These are phyloP conservation scores for Mayetiola destructor DNA, from an alignment of 2,888 invertebrate species.

Conservation along the genomic window DNA sequence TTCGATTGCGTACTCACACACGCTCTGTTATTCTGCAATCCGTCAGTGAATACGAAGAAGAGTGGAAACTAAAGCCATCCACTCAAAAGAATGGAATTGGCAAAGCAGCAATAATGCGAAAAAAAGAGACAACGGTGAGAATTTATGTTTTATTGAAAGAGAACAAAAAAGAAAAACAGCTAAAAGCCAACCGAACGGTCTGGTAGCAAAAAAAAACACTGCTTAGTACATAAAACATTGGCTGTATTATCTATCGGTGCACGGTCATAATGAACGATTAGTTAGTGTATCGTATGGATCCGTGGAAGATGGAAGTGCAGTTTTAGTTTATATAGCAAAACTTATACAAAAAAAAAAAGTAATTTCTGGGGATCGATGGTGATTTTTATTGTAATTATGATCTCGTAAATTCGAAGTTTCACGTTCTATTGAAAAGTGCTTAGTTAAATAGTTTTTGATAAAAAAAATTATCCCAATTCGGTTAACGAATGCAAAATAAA, in stretches of 20 bases:
- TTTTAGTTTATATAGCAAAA: background rate
- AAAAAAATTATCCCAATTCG: too few species aligned
- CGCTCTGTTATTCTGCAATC: background rate
- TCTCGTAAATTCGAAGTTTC: too few species aligned
- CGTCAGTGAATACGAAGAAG: background rate
- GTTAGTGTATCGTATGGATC: constrained; percentile 5
- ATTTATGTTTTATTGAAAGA: too few species aligned
- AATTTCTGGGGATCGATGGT: too few species aligned
- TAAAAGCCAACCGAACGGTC: background rate
- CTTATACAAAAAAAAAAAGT: too few species aligned
- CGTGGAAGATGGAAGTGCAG: constrained; percentile 9
- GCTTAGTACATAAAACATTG: constrained; percentile 9
- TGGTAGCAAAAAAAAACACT: background rate
- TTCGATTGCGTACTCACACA: background rate
- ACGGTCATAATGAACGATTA: constrained; percentile 12
- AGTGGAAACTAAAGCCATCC: constrained; percentile 8
- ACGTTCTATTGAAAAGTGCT: too few species aligned
- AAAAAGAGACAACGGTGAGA: too few species aligned
- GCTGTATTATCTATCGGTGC: constrained; percentile 13
- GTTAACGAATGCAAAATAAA: too few species aligned
- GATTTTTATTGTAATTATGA: too few species aligned
- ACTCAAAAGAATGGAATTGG: background rate
- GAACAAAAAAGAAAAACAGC: too few species aligned
- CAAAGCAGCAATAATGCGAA: background rate
- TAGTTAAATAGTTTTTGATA: too few species aligned